Evolutionary conservation across 1,140 invertebrate genomes (phyloP).

Genomic region (Stenopsyche tienmushanensis): DNA sequence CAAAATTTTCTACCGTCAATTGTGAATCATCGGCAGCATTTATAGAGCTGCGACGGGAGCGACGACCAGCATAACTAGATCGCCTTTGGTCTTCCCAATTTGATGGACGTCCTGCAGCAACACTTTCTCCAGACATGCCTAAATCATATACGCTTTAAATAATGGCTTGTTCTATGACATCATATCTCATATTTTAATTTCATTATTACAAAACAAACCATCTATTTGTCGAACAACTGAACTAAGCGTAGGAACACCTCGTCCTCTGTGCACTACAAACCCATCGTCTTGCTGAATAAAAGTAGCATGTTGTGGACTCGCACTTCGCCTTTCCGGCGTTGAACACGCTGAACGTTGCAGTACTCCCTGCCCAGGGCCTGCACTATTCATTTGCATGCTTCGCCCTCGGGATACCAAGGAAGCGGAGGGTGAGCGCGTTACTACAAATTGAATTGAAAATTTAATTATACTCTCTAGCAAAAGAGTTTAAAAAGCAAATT

Average conservation of each 20-base stretch:
- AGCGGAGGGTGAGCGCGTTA: conserved; percentile 55
- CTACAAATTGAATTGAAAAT: conserved; percentile 43
- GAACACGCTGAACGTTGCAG: conserved; percentile 48
- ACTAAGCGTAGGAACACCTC: conserved; percentile 73
- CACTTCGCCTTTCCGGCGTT: conserved; percentile 50
- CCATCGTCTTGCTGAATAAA: conserved; percentile 56
- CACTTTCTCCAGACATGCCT: conserved; percentile 50
- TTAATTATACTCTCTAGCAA: too few relatives aligned
- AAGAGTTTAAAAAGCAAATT: too few relatives aligned
- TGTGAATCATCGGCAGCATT: conserved; percentile 87
- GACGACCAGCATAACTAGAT: conserved; percentile 73
- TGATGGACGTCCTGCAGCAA: conserved; percentile 78
- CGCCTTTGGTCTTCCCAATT: conserved; percentile 76
- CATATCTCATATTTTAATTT: conserved; percentile 5
- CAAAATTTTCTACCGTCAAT: conserved; percentile 89
- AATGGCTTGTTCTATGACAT: background rate
- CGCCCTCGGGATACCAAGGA: conserved; percentile 43
- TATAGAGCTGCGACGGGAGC: conserved; percentile 80
- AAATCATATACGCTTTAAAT: background rate
- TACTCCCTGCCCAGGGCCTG: conserved; percentile 31
- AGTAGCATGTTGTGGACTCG: conserved; percentile 45
- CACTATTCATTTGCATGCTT: background rate
- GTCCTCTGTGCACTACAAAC: conserved; percentile 78
- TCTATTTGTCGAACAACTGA: conserved; percentile 49
- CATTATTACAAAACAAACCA: conserved; percentile 35